phyloP scores from a whole-genome alignment of 2,888 invertebrate species.

The Pollenia angustigena region DNA sequence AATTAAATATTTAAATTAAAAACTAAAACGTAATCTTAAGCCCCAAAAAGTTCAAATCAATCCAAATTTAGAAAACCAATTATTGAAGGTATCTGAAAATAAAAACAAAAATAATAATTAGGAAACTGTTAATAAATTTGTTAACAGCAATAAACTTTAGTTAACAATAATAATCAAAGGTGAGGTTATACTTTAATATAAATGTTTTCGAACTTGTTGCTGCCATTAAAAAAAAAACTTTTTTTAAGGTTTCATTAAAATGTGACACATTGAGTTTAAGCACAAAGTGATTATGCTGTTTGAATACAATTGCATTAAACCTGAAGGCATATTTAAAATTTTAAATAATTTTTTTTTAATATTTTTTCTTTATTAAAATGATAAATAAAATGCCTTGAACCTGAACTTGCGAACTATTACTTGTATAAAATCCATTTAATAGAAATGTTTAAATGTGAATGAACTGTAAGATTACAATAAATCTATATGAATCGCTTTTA shows the following conservation, averaged over 20 bases:
- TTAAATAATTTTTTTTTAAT: background rate
- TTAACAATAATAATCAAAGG: slow-evolving; percentile 27
- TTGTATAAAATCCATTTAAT: background rate
- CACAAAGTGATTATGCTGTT: background rate
- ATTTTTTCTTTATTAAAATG: background rate
- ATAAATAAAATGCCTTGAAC: slow-evolving; percentile 28
- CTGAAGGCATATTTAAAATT: background rate
- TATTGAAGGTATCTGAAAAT: slow-evolving; percentile 80
- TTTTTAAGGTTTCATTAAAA: slow-evolving; percentile 3
- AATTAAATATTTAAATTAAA: slow-evolving; percentile 12
- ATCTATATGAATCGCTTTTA: no score
- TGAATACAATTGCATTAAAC: no score
- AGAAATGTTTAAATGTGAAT: background rate
- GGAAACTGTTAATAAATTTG: slow-evolving; percentile 25
- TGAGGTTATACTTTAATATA: background rate
- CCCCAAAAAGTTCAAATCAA: slow-evolving; percentile 71
- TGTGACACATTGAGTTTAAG: background rate
- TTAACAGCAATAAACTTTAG: background rate
- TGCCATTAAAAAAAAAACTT: background rate
- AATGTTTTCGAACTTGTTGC: background rate
- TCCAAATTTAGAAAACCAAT: slow-evolving; percentile 82
- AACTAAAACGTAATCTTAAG: background rate
- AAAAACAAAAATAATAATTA: slow-evolving; percentile 60
- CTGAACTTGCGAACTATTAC: background rate
- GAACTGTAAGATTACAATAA: slow-evolving; percentile 2